Percentiles rank a stretch among this genome's conserved stretches.
Evolutionary conservation across 2,113 vertebrate species (phyloP).

Genomic region (Channa argus): DNA sequence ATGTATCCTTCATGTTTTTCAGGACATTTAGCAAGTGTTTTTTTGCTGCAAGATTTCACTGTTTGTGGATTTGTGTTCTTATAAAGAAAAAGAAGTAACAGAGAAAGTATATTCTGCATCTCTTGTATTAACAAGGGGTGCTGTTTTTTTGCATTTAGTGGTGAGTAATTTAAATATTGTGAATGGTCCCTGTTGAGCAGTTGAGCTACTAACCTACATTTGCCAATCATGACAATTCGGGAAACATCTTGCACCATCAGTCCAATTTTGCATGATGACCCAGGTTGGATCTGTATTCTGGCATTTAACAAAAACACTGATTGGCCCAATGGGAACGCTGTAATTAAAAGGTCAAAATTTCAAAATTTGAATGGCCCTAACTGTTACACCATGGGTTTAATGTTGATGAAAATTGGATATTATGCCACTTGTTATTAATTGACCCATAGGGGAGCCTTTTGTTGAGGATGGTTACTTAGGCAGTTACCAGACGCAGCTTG

Average conservation of each 20-base stretch:
- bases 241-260: constrained; percentile 14
- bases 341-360: constrained; percentile 71
- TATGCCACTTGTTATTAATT: constrained; percentile 56
- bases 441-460: constrained; percentile 37
- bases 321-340: constrained; percentile 62
- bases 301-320: constrained; percentile 61
- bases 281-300: constrained; percentile 35
- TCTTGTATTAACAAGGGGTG: too few species aligned
- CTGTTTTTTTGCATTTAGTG: neutral
- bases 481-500: constrained; percentile 1
- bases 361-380: constrained; percentile 46
- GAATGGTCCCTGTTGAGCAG: neutral
- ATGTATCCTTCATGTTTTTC: neutral
- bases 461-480: constrained; percentile 17
- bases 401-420: constrained; percentile 69
- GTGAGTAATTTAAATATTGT: neutral
- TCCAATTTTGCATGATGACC: constrained; percentile 16
- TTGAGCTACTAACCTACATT: neutral
- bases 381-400: constrained; percentile 48
- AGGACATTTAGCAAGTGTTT: neutral
- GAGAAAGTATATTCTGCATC: neutral
- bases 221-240: constrained; percentile 34
- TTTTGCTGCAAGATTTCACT: too few species aligned
- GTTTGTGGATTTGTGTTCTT: too few species aligned
- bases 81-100: neutral